These are phyloP conservation scores for Dexiosoma caninum DNA, from an alignment of 2,888 invertebrate genomes.

Conservation along the genomic window DNA sequence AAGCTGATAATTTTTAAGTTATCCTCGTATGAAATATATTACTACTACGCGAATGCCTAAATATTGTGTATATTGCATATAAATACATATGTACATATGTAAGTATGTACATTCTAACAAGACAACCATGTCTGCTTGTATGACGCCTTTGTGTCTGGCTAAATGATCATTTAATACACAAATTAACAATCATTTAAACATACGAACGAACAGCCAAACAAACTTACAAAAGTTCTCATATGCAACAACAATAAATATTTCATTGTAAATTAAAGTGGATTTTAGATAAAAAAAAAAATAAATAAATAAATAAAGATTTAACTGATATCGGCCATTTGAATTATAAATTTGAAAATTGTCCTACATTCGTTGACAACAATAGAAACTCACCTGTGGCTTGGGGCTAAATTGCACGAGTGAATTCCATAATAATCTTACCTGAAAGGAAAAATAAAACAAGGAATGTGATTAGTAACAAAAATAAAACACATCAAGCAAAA, in stretches of 20 bases:
- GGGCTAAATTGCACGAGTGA: not conserved
- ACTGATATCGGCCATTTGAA: slow-evolving; percentile 4
- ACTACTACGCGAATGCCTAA: too few species aligned
- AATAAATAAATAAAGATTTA: too few species aligned
- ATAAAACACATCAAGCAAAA: not conserved
- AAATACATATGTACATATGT: too few species aligned
- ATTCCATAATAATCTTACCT: slow-evolving; percentile 26
- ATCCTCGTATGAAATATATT: too few species aligned
- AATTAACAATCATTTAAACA: slow-evolving; percentile 30
- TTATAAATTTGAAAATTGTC: slow-evolving; percentile 29
- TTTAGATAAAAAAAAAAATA: slow-evolving; percentile 32
- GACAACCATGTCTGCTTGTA: too few species aligned
- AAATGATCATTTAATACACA: slow-evolving; percentile 23
- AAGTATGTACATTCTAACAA: too few species aligned
- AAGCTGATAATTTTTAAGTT: too few species aligned
- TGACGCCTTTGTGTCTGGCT: slow-evolving; percentile 56
- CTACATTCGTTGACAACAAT: not conserved
- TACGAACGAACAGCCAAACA: slow-evolving; percentile 11
- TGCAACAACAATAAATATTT: slow-evolving; percentile 3
- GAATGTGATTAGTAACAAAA: not conserved
- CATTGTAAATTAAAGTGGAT: slow-evolving; percentile 26
- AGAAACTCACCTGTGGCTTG: slow-evolving; percentile 16
- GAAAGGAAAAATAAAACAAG: slow-evolving; percentile 33
- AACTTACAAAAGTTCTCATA: not conserved
- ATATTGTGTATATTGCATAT: too few species aligned